phyloP scores from a whole-genome alignment of 1,140 invertebrate genomes.

The Harlomillsia oculata region DNA sequence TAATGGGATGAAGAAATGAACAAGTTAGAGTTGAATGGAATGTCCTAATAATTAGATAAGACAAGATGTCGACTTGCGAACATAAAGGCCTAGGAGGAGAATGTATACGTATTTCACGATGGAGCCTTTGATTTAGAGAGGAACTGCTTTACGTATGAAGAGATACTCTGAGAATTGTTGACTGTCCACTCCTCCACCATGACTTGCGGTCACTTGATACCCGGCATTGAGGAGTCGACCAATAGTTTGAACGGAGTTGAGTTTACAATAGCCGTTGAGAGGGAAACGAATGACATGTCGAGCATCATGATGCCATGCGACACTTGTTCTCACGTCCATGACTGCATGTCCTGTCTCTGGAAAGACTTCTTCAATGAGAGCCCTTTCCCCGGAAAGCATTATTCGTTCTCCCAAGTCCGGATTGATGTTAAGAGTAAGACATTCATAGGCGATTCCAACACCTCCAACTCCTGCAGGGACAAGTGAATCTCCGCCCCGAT shows the following conservation, averaged over 20 bases:
- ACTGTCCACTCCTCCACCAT: slow-evolving; percentile 77
- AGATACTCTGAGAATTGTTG: slow-evolving; percentile 89
- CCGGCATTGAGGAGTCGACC: slow-evolving; percentile 73
- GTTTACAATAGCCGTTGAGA: slow-evolving; percentile 82
- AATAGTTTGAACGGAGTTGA: slow-evolving; percentile 82
- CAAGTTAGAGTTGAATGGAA: no score
- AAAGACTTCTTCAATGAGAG: slow-evolving; percentile 58
- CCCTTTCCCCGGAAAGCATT: slow-evolving; percentile 69
- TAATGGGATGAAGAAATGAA: no score
- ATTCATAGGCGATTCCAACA: slow-evolving; percentile 51
- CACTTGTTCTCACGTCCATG: slow-evolving; percentile 65
- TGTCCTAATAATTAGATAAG: no score
- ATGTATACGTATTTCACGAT: neutral
- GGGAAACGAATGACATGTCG: slow-evolving; percentile 81
- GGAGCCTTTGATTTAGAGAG: slow-evolving; percentile 33
- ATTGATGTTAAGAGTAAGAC: slow-evolving; percentile 75
- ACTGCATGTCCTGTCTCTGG: slow-evolving; percentile 76
- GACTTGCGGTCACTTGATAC: slow-evolving; percentile 71
- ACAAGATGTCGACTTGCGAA: no score
- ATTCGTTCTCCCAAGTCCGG: slow-evolving; percentile 80
- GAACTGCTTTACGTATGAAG: slow-evolving; percentile 56
- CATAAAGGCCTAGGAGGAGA: no score
- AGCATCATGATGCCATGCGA: slow-evolving; percentile 74
- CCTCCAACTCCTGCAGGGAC: slow-evolving; percentile 1
- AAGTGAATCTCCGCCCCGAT: neutral